Evolutionary conservation across 2,888 invertebrate genomes (phyloP).

Genomic region (Sipha maydis): DNA sequence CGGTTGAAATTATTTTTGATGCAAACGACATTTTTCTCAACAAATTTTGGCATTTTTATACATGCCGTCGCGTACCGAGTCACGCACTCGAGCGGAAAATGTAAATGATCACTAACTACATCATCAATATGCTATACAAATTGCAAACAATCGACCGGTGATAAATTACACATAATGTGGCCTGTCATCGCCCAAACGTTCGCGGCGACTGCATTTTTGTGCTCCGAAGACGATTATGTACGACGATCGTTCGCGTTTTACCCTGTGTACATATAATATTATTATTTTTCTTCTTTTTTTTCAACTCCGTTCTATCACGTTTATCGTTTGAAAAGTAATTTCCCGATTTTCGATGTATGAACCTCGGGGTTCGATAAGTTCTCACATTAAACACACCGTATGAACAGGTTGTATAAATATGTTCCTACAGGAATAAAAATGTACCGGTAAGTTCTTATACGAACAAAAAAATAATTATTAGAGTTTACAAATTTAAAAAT

Average conservation of each 20-base stretch:
- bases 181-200: neutral
- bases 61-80: neutral
- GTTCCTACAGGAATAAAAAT: too few relatives aligned
- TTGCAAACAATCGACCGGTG: conserved; percentile 33
- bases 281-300: too few relatives aligned
- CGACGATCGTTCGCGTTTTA: neutral
- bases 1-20: neutral
- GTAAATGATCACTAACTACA: conserved; percentile 32
- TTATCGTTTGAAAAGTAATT: neutral
- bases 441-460: too few relatives aligned
- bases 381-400: too few relatives aligned
- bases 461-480: too few relatives aligned
- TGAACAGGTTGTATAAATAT: too few relatives aligned
- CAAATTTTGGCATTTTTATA: neutral
- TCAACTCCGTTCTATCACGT: neutral
- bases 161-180: conserved; percentile 22
- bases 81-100: conserved; percentile 35
- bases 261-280: too few relatives aligned
- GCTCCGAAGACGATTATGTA: neutral
- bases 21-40: neutral
- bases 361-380: neutral
- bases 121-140: conserved; percentile 34
- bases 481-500: too few relatives aligned
- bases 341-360: neutral
- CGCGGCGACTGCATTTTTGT: neutral